Evolutionary conservation across 2,888 invertebrate species (phyloP).

Genomic region (Caenorhabditis doughertyi): DNA sequence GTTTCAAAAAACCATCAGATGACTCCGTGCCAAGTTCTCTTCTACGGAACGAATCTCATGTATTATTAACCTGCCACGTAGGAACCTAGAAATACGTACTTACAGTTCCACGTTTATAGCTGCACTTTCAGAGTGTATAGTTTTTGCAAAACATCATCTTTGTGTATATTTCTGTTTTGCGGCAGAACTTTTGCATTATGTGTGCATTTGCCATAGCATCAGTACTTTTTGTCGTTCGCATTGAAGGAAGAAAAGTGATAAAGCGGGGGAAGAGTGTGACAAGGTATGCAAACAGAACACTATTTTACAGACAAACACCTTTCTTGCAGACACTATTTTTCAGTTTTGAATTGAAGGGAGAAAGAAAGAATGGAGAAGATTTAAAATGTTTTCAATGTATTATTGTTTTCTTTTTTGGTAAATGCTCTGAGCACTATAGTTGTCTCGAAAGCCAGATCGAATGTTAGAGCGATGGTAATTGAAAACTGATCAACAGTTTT

Average conservation of each 20-base stretch:
- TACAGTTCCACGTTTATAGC: no score
- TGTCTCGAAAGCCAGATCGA: not conserved
- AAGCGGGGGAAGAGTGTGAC: slow-evolving; percentile 28
- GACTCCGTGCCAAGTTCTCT: no score
- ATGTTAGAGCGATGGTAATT: not conserved
- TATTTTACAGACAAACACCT: slow-evolving; percentile 3
- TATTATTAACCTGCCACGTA: no score
- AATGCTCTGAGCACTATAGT: not conserved
- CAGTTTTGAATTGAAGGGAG: not conserved
- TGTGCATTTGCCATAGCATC: slow-evolving; percentile 6
- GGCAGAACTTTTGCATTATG: not conserved
- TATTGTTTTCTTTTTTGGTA: no score
- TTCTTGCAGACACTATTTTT: not conserved
- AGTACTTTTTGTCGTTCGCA: slow-evolving; percentile 25
- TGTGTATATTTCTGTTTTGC: not conserved
- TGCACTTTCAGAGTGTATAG: no score
- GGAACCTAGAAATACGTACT: no score
- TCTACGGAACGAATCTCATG: no score
- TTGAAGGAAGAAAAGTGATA: slow-evolving; percentile 7
- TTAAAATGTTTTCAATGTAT: no score
- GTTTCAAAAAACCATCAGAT: no score
- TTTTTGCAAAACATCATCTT: slow-evolving; percentile 5
- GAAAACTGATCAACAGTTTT: not conserved
- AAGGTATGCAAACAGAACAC: slow-evolving; percentile 40
- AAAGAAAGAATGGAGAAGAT: not conserved